Evolutionary conservation across 2,113 vertebrate species (phyloP), one percentile per base, ranked within the genome.

Genomic region (Colaptes auratus): DNA sequence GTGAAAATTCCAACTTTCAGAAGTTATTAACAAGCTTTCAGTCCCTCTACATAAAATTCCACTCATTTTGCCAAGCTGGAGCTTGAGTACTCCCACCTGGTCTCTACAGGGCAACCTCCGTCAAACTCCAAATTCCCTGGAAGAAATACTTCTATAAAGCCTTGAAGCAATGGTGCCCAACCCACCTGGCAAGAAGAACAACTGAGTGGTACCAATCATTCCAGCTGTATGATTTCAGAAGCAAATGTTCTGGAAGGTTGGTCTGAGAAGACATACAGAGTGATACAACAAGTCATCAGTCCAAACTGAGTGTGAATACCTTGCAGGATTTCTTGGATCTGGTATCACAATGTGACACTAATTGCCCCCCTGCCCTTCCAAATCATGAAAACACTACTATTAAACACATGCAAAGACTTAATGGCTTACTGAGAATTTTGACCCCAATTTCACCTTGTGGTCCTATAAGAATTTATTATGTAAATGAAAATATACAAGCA

Each of bases 401-500:
- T 80, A 87, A 87, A 71, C 67, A 67, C 60, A 60, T 1, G 1
- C 9, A 20, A 77, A 80, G n/a, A 85, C 91, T 66, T 88, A 48
- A 71, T 27, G 56, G 61, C 63, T 64, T 74, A 76, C 35, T 53
- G 65, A 77, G 42, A 75, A 70, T 89, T 91, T 91, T 71, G 53
- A 35, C 64, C 53, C 80, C 64, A 64, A 77, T 59, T 88, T 89
- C 72, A 74, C 75, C 48, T 28, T 72, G 64, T 64, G 53, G 18
- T 74, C 72, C 56, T 80, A 25, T 19, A n/a, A 69, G 61, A 58
- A 86, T 64, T 95, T 94, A 44, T 92, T 86, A 81, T 78, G 69
- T 59, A 95, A 93, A 92, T 88, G 23, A 77, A 13, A 42, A 23
- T 24, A 70, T 82, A 85, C 2, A 46, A 89, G 44, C 10, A 88